phyloP scores from a whole-genome alignment of 2,888 invertebrate species.

The Metellina segmentata region DNA sequence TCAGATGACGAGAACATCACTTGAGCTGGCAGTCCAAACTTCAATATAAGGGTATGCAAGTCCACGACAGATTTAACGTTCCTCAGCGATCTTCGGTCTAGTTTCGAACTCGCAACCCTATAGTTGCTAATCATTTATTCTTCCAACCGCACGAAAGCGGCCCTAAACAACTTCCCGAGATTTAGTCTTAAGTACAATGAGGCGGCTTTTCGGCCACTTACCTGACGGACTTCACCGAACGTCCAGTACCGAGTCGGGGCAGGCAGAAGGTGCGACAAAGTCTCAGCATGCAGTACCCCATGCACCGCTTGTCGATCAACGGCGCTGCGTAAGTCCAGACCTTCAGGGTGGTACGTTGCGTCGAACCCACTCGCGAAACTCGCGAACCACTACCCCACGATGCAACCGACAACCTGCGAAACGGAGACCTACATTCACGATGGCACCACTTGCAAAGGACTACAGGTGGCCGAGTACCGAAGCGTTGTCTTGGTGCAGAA shows the following conservation, averaged over 20 bases:
- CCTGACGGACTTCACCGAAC: slow-evolving; percentile 62
- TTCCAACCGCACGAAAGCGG: too few relatives aligned
- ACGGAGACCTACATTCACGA: background rate
- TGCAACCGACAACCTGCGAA: background rate
- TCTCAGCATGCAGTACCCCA: slow-evolving; percentile 67
- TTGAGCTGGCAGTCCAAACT: too few relatives aligned
- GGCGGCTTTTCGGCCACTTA: slow-evolving; percentile 6
- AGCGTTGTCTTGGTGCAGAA: too few relatives aligned
- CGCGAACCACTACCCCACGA: background rate
- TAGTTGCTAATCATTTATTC: too few relatives aligned
- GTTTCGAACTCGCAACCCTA: too few relatives aligned
- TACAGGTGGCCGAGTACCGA: background rate
- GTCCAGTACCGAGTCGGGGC: slow-evolving; percentile 64
- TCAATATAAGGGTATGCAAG: too few relatives aligned
- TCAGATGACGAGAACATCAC: too few relatives aligned
- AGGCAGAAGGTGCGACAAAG: slow-evolving; percentile 60
- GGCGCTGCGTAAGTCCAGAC: background rate
- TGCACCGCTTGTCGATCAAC: slow-evolving; percentile 19
- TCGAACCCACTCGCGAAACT: background rate
- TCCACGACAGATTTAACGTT: too few relatives aligned
- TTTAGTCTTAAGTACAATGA: too few relatives aligned
- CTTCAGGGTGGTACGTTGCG: background rate
- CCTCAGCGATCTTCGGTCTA: too few relatives aligned
- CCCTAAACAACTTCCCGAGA: too few relatives aligned
- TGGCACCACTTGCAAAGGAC: background rate